Conservation (phyloP, 2,888 invertebrate genomes). For the Dryobota labecula region DNA sequence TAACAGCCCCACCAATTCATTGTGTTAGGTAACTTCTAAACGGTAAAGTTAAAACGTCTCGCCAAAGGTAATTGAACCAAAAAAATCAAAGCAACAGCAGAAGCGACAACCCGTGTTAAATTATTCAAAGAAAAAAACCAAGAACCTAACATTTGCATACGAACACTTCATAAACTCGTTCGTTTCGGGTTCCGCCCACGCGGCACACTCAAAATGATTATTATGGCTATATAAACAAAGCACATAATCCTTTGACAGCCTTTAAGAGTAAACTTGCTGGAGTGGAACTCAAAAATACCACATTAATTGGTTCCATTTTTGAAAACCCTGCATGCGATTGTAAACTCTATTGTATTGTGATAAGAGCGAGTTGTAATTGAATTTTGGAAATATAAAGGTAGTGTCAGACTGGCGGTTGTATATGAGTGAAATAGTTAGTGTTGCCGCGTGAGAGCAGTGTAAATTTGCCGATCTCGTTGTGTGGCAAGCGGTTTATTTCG, state of each 20-base stretch:
- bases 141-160: constrained; percentile 78
- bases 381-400: constrained; percentile 50
- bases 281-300: constrained; percentile 76
- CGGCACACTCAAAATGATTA: constrained; percentile 64
- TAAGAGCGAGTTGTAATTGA: constrained; percentile 55
- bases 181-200: constrained; percentile 75
- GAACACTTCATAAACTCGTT: constrained; percentile 81
- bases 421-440: constrained; percentile 86
- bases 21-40: constrained; percentile 9
- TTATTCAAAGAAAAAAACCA: constrained; percentile 71
- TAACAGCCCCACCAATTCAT: background rate
- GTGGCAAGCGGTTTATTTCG: constrained; percentile 83
- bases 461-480: constrained; percentile 87
- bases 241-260: constrained; percentile 79
- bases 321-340: constrained; percentile 41
- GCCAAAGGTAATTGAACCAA: constrained; percentile 42
- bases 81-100: constrained; percentile 62
- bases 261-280: constrained; percentile 71
- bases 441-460: constrained; percentile 86
- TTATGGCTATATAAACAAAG: constrained; percentile 76
- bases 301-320: constrained; percentile 55
- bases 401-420: constrained; percentile 66
- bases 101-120: constrained; percentile 69
- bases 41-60: background rate
- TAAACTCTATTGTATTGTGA: constrained; percentile 50